Evolutionary conservation across 2,888 invertebrate species (phyloP).

Genomic region (Tenthredo scrophulariae): DNA sequence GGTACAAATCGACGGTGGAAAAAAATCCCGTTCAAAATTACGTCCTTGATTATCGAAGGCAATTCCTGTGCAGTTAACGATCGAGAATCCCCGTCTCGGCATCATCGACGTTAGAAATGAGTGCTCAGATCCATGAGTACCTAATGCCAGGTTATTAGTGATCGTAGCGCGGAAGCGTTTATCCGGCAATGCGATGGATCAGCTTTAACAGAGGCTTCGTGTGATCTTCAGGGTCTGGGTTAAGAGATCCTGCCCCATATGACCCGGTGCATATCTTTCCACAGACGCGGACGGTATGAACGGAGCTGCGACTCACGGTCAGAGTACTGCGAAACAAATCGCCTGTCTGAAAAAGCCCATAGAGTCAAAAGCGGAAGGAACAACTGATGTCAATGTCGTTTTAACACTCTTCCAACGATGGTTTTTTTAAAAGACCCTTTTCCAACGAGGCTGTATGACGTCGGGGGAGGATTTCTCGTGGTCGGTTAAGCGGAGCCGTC

Average conservation of each 20-base stretch:
- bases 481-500: conserved; percentile 35
- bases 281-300: not conserved
- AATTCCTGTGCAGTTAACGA: not conserved
- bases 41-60: not conserved
- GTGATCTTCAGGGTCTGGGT: conserved; percentile 25
- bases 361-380: not conserved
- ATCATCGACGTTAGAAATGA: conserved; percentile 17
- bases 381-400: not conserved
- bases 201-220: conserved; percentile 13
- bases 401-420: not conserved
- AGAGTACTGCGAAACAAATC: not conserved
- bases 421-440: not conserved
- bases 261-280: not conserved
- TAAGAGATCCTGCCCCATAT: not conserved
- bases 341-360: not conserved
- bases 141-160: conserved; percentile 31
- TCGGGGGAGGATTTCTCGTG: conserved; percentile 10
- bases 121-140: conserved; percentile 16
- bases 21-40: not conserved
- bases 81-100: not conserved
- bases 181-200: conserved; percentile 27
- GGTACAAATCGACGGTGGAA: not conserved
- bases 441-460: not conserved
- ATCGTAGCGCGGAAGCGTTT: conserved; percentile 42
- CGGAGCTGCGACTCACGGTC: not conserved